Evolutionary conservation across 2,113 vertebrate species (phyloP), one percentile per base, ranked within the genome.

Genomic region (Oreotragus oreotragus): DNA sequence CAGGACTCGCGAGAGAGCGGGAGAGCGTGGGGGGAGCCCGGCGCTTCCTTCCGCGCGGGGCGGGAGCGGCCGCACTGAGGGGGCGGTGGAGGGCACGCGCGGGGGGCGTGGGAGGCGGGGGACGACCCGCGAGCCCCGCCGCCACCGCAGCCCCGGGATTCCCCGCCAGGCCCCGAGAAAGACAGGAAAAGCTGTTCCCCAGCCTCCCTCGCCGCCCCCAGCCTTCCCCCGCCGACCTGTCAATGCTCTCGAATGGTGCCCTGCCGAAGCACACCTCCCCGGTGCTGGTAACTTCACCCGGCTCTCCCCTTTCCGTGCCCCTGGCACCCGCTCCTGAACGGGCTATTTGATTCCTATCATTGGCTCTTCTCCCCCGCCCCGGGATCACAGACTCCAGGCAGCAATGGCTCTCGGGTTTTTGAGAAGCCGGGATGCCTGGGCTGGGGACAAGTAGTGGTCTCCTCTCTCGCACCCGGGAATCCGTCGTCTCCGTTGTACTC

Each of bases 1-100:
- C 97, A 88, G 96, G 92, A 94, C 98, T 97, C 97, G 97, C 94
- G 98, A 96, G 97, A 97, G 97, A 49, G 96, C 92, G 28, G 96
- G 96, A 92, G 96, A 96, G 97, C 96, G 97, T 93, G 98, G 97
- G 95, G 97, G 97, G 96, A 88, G 97, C 94, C 97, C 87, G 51
- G 93, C 51, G 87, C 92, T 96, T 84, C 93, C 97, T 96, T 83
- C 92, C 62, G 97, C 58, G 86, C 89, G 55, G 58, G 93, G 96
- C 91, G 94, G 97, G 96, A 96, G 96, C 36, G 93, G 88, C 51
- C 79, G 80, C 87, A 12, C 25, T 66, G 39, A n/a, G 81, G 27
- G 57, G 94, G 97, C 77, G 83, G 92, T 87, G 15, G 70, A 39
- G 45, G 97, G 70, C 97, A 49, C 87, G 79, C 94, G 84, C 88